Percentiles rank a stretch among this genome's conserved stretches.
These are phyloP conservation scores for Epinotia ramella DNA, from an alignment of 2,888 invertebrate genomes.

Conservation along the genomic window DNA sequence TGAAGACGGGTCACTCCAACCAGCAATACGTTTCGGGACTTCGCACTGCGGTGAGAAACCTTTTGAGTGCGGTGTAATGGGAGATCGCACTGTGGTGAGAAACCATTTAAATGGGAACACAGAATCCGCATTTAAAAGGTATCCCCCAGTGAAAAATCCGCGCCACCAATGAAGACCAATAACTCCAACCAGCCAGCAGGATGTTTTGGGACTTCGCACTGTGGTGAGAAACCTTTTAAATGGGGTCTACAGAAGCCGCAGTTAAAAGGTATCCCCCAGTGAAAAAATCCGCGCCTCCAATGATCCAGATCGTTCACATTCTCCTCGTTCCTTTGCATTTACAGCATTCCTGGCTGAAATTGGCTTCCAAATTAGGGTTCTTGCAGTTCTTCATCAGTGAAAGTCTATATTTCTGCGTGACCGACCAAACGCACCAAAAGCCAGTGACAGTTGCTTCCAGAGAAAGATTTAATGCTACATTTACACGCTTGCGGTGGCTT, in stretches of 20 bases:
- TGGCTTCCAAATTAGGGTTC: background rate
- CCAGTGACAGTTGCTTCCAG: background rate
- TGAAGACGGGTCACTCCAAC: background rate
- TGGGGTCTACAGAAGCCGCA: background rate
- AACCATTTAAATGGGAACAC: conserved; percentile 13
- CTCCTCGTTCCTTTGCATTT: too few species aligned
- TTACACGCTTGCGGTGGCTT: too few species aligned
- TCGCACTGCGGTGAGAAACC: conserved; percentile 12
- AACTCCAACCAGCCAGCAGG: background rate
- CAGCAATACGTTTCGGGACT: background rate
- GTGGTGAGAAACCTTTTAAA: background rate
- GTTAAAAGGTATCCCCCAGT: background rate
- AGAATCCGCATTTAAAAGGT: conserved; percentile 14
- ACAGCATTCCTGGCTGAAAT: background rate
- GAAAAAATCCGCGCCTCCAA: background rate
- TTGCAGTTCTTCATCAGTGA: background rate
- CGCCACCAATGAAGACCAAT: background rate
- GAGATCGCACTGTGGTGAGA: background rate
- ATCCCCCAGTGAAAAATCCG: conserved; percentile 7
- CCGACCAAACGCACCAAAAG: background rate
- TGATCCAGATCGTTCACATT: background rate
- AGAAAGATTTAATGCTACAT: too few species aligned
- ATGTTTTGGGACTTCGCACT: background rate
- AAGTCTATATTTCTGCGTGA: background rate
- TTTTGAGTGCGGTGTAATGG: background rate